Base-by-base conservation (phyloP, 2,113 vertebrate species). In the Clinocottus analis region DNA sequence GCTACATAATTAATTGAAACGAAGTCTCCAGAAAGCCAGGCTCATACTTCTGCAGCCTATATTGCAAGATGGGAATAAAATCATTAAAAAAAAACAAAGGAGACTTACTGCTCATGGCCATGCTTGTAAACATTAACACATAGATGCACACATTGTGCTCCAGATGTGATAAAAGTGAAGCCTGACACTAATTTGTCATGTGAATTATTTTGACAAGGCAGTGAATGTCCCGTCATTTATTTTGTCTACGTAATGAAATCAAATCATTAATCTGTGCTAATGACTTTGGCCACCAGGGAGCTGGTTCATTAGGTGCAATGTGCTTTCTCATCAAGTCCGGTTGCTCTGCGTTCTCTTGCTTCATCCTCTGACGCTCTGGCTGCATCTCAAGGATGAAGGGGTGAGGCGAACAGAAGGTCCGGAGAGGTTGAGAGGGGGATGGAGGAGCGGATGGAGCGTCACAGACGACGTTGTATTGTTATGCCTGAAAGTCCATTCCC, bases 1-100 rank as follows among this genome's bases (percentile, higher is more conserved):
- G 31, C 70, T 63, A 64, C 81, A 86, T 87, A 80, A 90, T 90
- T 90, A 74, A 91, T 64, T 85, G 53, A 82, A 85, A 79, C 51
- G 7, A 75, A 83, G 77, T 83, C 67, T 83, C 0, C 17, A 75
- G 67, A 31, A 69, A 67, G 60, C 39, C 59, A 65, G 47, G 14
- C 60, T 79, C 79, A n/a, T 75, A 58, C 64, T 56, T 86, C 74
- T 69, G 67, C 73, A 61, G 61, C 25, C 55, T 75, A 43, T 74
- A 73, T 79, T 60, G 64, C 62, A 72, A 62, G 51, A 33, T 51
- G 41, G 16, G 67, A 76, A 82, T 35, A 3, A 74, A 61, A 63
- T 77, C 41, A n/a, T 14, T 5, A 31, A 33, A 41, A 41, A 3
- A 39, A 60, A 59, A 85, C 51, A 25, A 78, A 59, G 17, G 27